Conservation (phyloP, 2,888 invertebrate genomes). For the Kryphioiulus occultus region DNA sequence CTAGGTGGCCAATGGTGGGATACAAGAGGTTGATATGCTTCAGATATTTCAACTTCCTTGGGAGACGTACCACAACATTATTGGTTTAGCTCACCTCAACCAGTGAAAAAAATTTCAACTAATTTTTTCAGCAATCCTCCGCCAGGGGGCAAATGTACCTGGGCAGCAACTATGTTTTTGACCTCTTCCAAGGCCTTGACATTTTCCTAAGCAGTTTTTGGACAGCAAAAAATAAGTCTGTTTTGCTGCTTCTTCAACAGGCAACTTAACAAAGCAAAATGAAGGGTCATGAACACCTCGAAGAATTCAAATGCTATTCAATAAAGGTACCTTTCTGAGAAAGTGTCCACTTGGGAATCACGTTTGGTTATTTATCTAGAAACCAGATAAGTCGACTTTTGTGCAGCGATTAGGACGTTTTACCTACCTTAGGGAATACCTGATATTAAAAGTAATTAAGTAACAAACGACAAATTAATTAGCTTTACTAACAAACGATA, state of each 20-base stretch:
- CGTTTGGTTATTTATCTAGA: background rate
- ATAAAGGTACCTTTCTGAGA: background rate
- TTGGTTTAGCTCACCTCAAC: constrained; percentile 27
- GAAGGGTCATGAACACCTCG: constrained; percentile 40
- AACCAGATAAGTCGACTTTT: background rate
- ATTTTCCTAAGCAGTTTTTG: constrained; percentile 6
- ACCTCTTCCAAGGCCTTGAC: constrained; percentile 29
- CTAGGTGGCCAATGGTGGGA: constrained; percentile 34
- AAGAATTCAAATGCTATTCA: background rate
- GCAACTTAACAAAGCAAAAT: background rate
- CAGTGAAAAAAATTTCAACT: background rate
- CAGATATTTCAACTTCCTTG: constrained; percentile 25
- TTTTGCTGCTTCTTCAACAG: background rate
- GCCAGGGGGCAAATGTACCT: constrained; percentile 14
- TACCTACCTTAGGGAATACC: background rate
- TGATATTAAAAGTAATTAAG: background rate
- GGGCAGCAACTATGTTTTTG: background rate
- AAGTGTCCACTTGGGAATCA: background rate
- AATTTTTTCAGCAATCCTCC: background rate
- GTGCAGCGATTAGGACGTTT: background rate
- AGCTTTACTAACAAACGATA: background rate
- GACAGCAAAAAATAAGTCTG: background rate
- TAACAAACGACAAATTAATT: background rate
- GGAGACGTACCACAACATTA: constrained; percentile 32
- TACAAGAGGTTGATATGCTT: constrained; percentile 36